Evolutionary conservation across 2,797 vertebrate genomes (phyloP).

Genomic region (Anisognathus igniventris): DNA sequence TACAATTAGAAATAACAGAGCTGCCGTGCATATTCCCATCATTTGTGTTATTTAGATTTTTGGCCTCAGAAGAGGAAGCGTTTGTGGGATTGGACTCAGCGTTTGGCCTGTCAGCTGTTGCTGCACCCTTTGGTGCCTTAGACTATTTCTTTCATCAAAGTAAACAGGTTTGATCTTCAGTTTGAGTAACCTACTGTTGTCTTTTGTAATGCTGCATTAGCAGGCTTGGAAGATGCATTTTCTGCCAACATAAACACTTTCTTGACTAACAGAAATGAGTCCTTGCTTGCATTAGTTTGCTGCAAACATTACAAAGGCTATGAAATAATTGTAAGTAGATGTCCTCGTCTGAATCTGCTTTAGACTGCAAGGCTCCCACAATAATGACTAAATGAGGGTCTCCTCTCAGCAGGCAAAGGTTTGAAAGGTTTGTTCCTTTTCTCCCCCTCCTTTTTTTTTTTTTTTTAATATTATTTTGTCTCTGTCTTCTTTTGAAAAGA

Average conservation of each 20-base stretch:
- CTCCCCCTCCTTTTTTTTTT: fast-evolving
- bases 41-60: neutral
- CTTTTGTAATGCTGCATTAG: slow-evolving; percentile 43
- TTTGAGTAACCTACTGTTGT: slow-evolving; percentile 24
- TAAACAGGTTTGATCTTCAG: slow-evolving; percentile 41
- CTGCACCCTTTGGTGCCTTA: slow-evolving; percentile 21
- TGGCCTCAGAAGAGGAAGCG: neutral
- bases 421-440: neutral
- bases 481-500: neutral
- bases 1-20: slow-evolving; percentile 8
- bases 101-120: neutral
- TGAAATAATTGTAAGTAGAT: neutral
- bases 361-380: neutral
- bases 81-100: neutral
- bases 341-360: neutral
- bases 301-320: neutral
- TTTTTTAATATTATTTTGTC: too few relatives aligned
- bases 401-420: neutral
- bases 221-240: slow-evolving; percentile 34
- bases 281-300: slow-evolving; percentile 43
- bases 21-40: neutral
- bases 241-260: slow-evolving; percentile 63
- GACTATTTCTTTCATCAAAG: slow-evolving; percentile 48
- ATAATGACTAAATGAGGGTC: neutral
- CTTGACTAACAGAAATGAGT: slow-evolving; percentile 49